Percentiles rank a stretch among this genome's conserved stretches.
phyloP scores from a whole-genome alignment of 2,888 invertebrate genomes.

The Andrena hattorfiana region DNA sequence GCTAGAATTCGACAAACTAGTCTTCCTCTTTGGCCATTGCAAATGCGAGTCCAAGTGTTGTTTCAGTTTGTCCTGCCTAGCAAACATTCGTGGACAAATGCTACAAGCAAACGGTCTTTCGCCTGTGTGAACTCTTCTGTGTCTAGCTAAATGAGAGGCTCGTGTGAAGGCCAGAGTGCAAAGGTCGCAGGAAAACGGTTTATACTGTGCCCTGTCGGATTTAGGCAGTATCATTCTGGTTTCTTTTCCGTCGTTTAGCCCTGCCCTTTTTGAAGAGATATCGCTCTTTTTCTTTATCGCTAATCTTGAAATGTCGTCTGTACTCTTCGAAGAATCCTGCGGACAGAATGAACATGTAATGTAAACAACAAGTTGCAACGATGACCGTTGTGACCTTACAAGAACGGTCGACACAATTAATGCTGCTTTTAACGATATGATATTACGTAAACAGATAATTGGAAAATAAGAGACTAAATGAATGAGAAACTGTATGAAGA shows the following conservation, averaged over 20 bases:
- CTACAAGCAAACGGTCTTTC: slow-evolving; percentile 90
- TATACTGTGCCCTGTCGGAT: slow-evolving; percentile 78
- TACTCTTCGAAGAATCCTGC: slow-evolving; percentile 74
- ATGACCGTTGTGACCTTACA: slow-evolving; percentile 36
- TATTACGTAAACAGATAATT: neutral
- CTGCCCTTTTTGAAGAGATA: slow-evolving; percentile 40
- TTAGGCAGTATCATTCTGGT: slow-evolving; percentile 60
- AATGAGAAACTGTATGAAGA: neutral
- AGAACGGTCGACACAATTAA: slow-evolving; percentile 39
- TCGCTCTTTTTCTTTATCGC: slow-evolving; percentile 62
- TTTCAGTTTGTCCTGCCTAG: slow-evolving; percentile 90
- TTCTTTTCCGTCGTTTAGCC: slow-evolving; percentile 62
- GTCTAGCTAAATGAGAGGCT: slow-evolving; percentile 89
- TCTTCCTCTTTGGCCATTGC: slow-evolving; percentile 79
- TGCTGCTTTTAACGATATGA: neutral
- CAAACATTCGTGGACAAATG: slow-evolving; percentile 90
- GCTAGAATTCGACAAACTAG: slow-evolving; percentile 50
- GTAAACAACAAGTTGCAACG: neutral
- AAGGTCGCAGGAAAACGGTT: slow-evolving; percentile 82
- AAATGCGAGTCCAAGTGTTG: slow-evolving; percentile 86
- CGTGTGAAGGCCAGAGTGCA: slow-evolving; percentile 87
- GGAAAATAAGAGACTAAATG: neutral
- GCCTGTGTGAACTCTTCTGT: slow-evolving; percentile 90
- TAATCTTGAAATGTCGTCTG: slow-evolving; percentile 60
- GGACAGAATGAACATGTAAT: neutral